Conservation (phyloP, 2,797 vertebrate species). For the Pipistrellus pipistrellus region DNA sequence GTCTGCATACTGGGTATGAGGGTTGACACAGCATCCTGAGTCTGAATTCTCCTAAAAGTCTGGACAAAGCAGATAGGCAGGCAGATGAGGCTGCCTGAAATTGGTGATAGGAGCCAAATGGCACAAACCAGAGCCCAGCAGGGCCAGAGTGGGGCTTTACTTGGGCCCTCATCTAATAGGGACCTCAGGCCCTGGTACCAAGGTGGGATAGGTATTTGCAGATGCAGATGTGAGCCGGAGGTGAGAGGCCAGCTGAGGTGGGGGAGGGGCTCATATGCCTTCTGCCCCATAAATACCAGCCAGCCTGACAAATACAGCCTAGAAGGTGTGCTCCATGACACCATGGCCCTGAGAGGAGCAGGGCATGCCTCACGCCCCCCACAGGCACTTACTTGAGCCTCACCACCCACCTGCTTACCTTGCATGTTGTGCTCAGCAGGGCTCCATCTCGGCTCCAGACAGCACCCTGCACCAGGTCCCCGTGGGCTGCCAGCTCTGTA, state of each 20-base stretch:
- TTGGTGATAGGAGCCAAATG: neutral
- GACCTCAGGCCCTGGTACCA: neutral
- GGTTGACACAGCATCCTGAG: neutral
- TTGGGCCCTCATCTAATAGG: neutral
- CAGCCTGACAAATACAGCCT: neutral
- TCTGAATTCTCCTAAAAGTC: neutral
- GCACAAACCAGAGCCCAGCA: neutral
- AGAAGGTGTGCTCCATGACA: neutral
- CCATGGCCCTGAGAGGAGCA: neutral
- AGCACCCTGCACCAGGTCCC: conserved; percentile 94
- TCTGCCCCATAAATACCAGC: neutral
- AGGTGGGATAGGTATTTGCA: neutral
- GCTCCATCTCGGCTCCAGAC: conserved; percentile 94
- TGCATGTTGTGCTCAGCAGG: conserved; percentile 94
- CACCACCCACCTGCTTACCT: conserved; percentile 88
- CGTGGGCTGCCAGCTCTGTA: conserved; percentile 92
- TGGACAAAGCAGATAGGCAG: neutral
- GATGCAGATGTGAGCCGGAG: neutral
- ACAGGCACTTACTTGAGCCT: neutral
- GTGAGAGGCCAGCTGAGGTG: neutral
- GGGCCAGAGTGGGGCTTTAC: neutral
- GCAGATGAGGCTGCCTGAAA: neutral
- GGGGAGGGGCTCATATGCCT: neutral
- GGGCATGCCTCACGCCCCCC: neutral
- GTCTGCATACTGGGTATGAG: neutral